Evolutionary conservation across 2,113 vertebrate species (phyloP).

Genomic region (Nothobranchius kuhntae): DNA sequence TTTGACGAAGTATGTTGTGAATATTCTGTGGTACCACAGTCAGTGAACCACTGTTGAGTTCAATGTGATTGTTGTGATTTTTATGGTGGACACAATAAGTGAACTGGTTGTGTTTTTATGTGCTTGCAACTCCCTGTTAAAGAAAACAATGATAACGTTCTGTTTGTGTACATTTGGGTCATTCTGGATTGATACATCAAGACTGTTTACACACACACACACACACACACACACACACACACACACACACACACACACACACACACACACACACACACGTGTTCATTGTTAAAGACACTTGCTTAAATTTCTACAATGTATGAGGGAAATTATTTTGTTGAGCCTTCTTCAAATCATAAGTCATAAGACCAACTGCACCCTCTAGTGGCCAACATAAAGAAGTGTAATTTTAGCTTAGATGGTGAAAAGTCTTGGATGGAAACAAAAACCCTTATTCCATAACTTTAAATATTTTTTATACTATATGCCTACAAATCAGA

Average conservation of each 20-base stretch:
- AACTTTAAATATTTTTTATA: neutral
- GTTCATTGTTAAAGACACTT: conserved; percentile 46
- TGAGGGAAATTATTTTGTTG: conserved; percentile 21
- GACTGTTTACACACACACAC: conserved; percentile 55
- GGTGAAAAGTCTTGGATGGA: neutral
- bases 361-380: conserved; percentile 39
- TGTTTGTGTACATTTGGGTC: conserved; percentile 78
- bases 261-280: conserved; percentile 38
- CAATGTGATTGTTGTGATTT: conserved; percentile 89
- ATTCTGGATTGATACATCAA: conserved; percentile 83
- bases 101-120: conserved; percentile 85
- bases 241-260: too few species aligned
- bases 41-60: conserved; percentile 88
- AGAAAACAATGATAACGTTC: conserved; percentile 75
- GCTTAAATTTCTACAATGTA: conserved; percentile 40
- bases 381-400: conserved; percentile 57
- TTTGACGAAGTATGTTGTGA: conserved; percentile 65
- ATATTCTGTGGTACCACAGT: conserved; percentile 71
- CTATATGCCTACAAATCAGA: neutral
- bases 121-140: conserved; percentile 86
- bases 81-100: conserved; percentile 86
- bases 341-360: conserved; percentile 30
- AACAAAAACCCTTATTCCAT: neutral
- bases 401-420: conserved; percentile 1
- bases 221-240: too few species aligned